Conservation (phyloP, 2,888 invertebrate species). For the Cinara cedri region DNA sequence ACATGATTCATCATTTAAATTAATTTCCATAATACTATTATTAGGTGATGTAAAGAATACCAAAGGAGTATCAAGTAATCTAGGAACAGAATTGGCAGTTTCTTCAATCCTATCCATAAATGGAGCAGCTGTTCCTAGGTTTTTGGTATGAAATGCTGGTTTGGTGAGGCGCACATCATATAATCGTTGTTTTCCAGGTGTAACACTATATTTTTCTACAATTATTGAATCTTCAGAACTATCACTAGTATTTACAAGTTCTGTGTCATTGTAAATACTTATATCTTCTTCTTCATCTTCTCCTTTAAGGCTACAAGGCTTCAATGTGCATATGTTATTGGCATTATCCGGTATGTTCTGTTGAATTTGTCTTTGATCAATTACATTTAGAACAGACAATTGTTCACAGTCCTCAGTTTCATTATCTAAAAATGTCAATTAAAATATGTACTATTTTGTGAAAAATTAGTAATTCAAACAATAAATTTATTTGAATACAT, state of each 20-base stretch:
- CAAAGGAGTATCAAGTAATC: background rate
- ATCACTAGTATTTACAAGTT: background rate
- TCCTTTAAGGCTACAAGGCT: background rate
- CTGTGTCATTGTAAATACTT: conserved; percentile 2
- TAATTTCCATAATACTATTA: background rate
- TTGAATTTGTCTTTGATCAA: background rate
- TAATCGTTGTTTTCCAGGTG: conserved; percentile 42
- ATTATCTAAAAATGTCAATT: conserved; percentile 14
- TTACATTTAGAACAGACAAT: background rate
- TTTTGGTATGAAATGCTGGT: background rate
- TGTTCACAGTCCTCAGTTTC: background rate
- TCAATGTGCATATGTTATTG: conserved; percentile 21
- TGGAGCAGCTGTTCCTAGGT: background rate
- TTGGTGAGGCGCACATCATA: conserved; percentile 36
- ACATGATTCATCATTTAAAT: background rate
- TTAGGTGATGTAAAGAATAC: background rate
- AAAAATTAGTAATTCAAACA: background rate
- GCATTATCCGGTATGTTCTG: background rate
- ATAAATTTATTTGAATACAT: background rate
- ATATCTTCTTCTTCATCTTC: conserved; percentile 13
- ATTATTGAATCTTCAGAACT: conserved; percentile 25
- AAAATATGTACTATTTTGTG: background rate
- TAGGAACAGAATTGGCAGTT: background rate
- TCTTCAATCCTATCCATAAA: conserved; percentile 48
- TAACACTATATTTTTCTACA: conserved; percentile 39